Conservation (phyloP, 2,797 vertebrate species). For the Orestias chungarensis region DNA sequence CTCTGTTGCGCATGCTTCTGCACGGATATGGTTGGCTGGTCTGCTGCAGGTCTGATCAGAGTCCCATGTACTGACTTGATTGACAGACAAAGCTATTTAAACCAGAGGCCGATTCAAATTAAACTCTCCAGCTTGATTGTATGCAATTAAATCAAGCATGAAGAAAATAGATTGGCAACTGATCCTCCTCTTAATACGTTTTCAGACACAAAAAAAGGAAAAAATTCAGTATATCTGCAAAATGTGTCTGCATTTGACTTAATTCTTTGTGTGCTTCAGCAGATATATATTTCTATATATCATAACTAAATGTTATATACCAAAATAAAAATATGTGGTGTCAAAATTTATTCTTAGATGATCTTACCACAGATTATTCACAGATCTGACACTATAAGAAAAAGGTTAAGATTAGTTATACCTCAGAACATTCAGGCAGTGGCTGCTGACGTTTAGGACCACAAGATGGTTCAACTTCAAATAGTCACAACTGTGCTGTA, state of each 20-base stretch:
- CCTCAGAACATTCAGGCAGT: constrained; percentile 4
- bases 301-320: neutral
- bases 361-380: neutral
- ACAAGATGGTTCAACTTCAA: constrained; percentile 32
- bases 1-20: neutral
- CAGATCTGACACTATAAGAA: neutral
- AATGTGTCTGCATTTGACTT: neutral
- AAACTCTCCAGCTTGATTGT: neutral
- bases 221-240: neutral
- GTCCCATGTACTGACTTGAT: neutral
- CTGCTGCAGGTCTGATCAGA: neutral
- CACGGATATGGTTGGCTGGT: neutral
- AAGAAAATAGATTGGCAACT: neutral
- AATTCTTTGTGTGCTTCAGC: neutral
- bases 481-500: constrained; percentile 31
- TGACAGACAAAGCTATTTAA: neutral
- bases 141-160: neutral
- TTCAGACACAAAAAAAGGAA: neutral
- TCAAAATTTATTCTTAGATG: neutral
- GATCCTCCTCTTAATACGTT: neutral
- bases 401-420: neutral
- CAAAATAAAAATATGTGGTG: neutral
- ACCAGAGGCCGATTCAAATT: neutral
- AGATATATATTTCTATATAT: neutral
- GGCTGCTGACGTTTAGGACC: constrained; percentile 22